Evolutionary conservation across 2,888 invertebrate genomes (phyloP), one percentile per base, ranked within the genome.

Genomic region (Pyralis farinalis): DNA sequence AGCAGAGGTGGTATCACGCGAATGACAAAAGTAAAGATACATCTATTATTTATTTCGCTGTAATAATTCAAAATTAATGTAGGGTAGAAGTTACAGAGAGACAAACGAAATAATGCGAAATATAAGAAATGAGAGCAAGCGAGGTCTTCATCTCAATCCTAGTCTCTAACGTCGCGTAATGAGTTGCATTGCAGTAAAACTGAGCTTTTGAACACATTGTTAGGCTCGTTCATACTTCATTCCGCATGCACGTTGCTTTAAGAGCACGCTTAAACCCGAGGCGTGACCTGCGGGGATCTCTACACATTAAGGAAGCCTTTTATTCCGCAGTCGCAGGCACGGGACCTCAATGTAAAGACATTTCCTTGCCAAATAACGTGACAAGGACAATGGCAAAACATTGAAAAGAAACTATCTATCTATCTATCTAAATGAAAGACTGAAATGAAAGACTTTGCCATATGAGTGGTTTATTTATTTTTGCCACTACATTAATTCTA

Each of bases 191-290:
- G 22, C 31, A 31, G 22, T 22, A 36, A 41, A 43, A 34, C 12
- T 38, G 7, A 33, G 21, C 30, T 34, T 41, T 31, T 41, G 29
- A 32, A 28, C 21, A 40, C 12, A 6, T 20, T 31, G 22, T 27
- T 30, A 25, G 27, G 29, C 28, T 37, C 53, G 58, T 60, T 58
- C 58, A 62, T 54, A 55, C 42, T 61, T 57, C 58, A 62, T 56
- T 55, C 42, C 46, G 46, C 50, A 55, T 53, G 51, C 46, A 46
- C 51, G 51, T 45, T 46, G 44, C 45, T 70, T 63, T 64, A n/a
- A n/a, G 55, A 61, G 51, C 46, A 34, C 10, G 25, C 7, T 21
- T n/a, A 12, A 33, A 51, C 58, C 54, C 43, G 50, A 31, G 49
- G 58, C 55, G 49, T 48, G 51, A 46, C 54, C 58, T 46, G 45